Evolutionary conservation across 2,113 vertebrate species (phyloP).

Genomic region (Chaetura pelagica): DNA sequence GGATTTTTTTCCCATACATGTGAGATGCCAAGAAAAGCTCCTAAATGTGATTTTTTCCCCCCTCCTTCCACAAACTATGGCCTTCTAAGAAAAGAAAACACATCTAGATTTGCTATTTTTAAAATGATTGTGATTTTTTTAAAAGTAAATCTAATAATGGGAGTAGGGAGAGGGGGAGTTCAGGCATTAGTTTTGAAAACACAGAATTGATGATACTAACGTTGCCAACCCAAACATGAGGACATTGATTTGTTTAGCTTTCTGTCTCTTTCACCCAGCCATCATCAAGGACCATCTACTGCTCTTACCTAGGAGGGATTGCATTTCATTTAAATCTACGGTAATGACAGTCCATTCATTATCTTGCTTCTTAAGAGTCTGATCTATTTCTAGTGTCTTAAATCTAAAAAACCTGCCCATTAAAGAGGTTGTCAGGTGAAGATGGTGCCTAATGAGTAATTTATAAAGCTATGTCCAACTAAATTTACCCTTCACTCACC

Average conservation of each 20-base stretch:
- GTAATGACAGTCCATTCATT: not conserved
- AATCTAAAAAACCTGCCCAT: not conserved
- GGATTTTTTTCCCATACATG: not conserved
- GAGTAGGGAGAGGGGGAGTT: not conserved
- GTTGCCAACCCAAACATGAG: slow-evolving; percentile 4
- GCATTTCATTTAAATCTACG: not conserved
- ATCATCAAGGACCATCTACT: not conserved
- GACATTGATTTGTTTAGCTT: not conserved
- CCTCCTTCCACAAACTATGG: not conserved
- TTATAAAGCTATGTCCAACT: not conserved
- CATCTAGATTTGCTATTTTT: not conserved
- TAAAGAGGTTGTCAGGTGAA: not conserved
- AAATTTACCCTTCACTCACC: not conserved
- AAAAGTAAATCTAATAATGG: slow-evolving; percentile 6
- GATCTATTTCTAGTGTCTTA: not conserved
- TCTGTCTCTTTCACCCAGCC: not conserved
- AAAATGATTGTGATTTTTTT: not conserved
- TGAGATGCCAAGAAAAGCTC: slow-evolving; percentile 3
- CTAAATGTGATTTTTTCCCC: not conserved
- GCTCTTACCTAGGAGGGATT: not conserved
- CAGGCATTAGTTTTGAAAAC: not conserved
- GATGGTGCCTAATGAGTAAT: not conserved
- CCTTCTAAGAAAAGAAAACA: slow-evolving; percentile 28
- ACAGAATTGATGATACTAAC: not conserved
- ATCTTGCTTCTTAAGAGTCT: not conserved